A percentile compares a stretch with the other conserved stretches of the same genome.
These are phyloP conservation scores for Drosophila ercepeae DNA, from an alignment of 1,140 invertebrate species.

Conservation along the genomic window DNA sequence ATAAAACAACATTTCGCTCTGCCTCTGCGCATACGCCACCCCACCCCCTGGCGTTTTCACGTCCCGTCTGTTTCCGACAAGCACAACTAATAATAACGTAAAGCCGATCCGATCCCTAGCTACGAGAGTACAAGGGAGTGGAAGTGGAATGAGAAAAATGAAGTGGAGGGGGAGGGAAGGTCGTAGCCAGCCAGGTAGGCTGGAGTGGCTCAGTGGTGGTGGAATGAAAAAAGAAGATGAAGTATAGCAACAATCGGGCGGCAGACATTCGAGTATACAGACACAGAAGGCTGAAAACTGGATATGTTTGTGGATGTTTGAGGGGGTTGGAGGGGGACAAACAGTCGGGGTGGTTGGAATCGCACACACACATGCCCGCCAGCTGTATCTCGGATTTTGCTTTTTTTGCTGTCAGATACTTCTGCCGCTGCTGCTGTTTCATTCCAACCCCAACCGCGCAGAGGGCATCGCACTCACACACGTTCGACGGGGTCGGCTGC, in stretches of 20 bases:
- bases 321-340: constrained; percentile 21
- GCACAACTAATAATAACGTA: constrained; percentile 78
- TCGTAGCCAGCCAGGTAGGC: constrained; percentile 24
- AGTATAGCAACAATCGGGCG: constrained; percentile 67
- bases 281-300: constrained; percentile 67
- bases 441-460: constrained; percentile 61
- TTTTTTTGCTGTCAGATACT: constrained; percentile 24
- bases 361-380: constrained; percentile 69
- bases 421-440: constrained; percentile 64
- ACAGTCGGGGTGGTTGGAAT: constrained; percentile 60
- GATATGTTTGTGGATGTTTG: constrained; percentile 31
- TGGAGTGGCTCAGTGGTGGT: constrained; percentile 52
- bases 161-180: constrained; percentile 3
- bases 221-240: constrained; percentile 77
- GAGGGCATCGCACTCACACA: constrained; percentile 45
- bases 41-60: constrained; percentile 3
- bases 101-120: constrained; percentile 57
- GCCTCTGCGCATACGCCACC: constrained; percentile 41
- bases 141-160: not conserved
- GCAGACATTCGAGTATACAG: constrained; percentile 69
- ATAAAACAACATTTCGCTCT: constrained; percentile 47
- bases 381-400: constrained; percentile 64
- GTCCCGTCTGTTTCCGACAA: constrained; percentile 53
- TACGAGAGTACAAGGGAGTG: not conserved
- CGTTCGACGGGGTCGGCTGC: not conserved